Percentiles rank a stretch among this genome's conserved stretches.
Evolutionary conservation across 2,113 vertebrate genomes (phyloP).

Genomic region (Triplophysa tibetana): DNA sequence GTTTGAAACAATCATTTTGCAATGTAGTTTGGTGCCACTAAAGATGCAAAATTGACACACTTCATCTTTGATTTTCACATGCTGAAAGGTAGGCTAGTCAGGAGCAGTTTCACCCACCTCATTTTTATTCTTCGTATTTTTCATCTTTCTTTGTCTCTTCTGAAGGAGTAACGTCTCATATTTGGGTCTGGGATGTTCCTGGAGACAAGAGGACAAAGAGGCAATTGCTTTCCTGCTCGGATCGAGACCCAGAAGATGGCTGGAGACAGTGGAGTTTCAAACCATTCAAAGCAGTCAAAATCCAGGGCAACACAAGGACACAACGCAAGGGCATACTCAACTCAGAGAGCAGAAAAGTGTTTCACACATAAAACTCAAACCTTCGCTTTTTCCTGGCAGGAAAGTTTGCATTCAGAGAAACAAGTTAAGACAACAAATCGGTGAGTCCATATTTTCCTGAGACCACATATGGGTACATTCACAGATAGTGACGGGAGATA

Average conservation of each 20-base stretch:
- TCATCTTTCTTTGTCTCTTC: slow-evolving; percentile 82
- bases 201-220: slow-evolving; percentile 45
- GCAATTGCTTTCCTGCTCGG: neutral
- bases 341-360: slow-evolving; percentile 15
- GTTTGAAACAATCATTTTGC: no score
- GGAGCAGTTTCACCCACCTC: slow-evolving; percentile 72
- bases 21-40: no score
- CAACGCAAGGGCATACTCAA: slow-evolving; percentile 40
- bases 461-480: slow-evolving; percentile 11
- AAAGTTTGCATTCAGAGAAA: slow-evolving; percentile 56
- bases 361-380: slow-evolving; percentile 63
- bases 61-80: neutral
- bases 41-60: no score
- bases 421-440: slow-evolving; percentile 31
- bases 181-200: slow-evolving; percentile 93
- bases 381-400: slow-evolving; percentile 70
- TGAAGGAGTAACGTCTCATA: slow-evolving; percentile 89
- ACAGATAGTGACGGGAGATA: neutral
- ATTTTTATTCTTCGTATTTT: slow-evolving; percentile 62
- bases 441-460: slow-evolving; percentile 17
- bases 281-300: slow-evolving; percentile 39
- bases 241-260: neutral
- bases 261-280: slow-evolving; percentile 24
- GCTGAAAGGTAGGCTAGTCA: neutral
- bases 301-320: slow-evolving; percentile 46